Evolutionary conservation across 2,113 vertebrate genomes (phyloP), one percentile per base, ranked within the genome.

Genomic region (Megalops atlanticus): DNA sequence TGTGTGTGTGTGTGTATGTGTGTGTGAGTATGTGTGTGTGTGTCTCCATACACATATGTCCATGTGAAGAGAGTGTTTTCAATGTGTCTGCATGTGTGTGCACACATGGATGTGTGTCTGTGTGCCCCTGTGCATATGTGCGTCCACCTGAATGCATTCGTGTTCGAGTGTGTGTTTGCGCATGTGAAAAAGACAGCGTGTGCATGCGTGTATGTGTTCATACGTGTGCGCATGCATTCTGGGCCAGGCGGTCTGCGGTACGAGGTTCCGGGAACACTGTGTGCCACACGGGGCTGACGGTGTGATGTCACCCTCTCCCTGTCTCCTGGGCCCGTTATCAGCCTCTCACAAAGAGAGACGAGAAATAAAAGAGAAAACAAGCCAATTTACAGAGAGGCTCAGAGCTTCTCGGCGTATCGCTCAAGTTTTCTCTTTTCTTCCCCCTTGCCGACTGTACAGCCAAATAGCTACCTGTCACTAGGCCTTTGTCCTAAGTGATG

Each of bases 391-490:
- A 35, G 71, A 80, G 74, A 80, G 54, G 80, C 84, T 49, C 79
- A 49, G 27, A 80, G 84, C 83, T 78, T 77, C 81, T 64, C 41
- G 41, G 70, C 81, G 45, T 16, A 78, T 84, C 41, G 33, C 76
- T 85, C 75, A 80, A 79, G 77, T 83, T 80, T 75, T 79, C 31
- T 47, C 71, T 45, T 76, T 86, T 83, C 76, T 82, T 79, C 81
- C 77, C 83, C 81, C 76, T 85, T 71, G 85, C 83, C 79, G 83
- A 86, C 86, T 85, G 85, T 89, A 87, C 85, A 87, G 86, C 84
- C 86, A 88, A 89, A 89, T 89, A 87, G 86, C 87, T 89, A 87
- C 88, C 88, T 89, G 88, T 89, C 88, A 89, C 83, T 80, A 72
- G 82, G 76, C 79, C 85, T 89, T 87, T 89, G 88, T 89, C 88